Base-by-base conservation (phyloP, 2,113 vertebrate genomes). In the Oryzias javanicus region DNA sequence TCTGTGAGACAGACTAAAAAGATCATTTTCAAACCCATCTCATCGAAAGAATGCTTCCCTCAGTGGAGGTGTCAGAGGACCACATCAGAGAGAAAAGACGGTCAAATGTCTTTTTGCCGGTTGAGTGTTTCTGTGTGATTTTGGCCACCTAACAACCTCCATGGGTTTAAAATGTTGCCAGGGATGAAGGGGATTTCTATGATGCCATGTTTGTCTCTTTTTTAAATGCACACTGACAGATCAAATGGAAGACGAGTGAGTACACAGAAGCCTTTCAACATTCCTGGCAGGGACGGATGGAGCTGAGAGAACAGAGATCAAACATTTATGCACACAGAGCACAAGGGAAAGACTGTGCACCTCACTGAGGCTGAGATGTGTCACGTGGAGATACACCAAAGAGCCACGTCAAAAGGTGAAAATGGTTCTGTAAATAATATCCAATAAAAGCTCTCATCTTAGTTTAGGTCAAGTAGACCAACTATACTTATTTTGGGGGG, bases 241-340 rank as follows among this genome's bases (percentile, higher is more conserved):
- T 80, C 70, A 84, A 70, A 67, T 74, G 56, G 72, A 60, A 67
- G 69, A 72, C 75, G 64, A 84, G 64, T 53, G 72, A 76, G 61
- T 52, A 65, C 65, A 67, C 66, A 63, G 70, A 78, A 52, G 47
- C 67, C 72, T 82, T 74, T 74, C 25, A 79, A 71, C 50, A 18
- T 64, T 76, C 62, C 58, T 78, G 81, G 73, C 81, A 67, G 29
- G 29, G 35, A 57, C 1, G n/a, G 46, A 67, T 13, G 0, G 42
- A 16, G 19, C 20, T 74, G 65, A 59, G 64, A 17, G 14, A 25
- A 45, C 50, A n/a, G 49, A 59, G 72, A 72, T 83, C 67, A 75
- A 75, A 86, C 64, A 62, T 24, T 25, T 47, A 59, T 25, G 5
- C 50, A 50, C 57, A 60, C 22, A 16, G 48, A 25, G 40, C 22